Evolutionary conservation across 1,140 invertebrate genomes (phyloP), one percentile per base, ranked within the genome.

Genomic region (Heliconius melpomene): DNA sequence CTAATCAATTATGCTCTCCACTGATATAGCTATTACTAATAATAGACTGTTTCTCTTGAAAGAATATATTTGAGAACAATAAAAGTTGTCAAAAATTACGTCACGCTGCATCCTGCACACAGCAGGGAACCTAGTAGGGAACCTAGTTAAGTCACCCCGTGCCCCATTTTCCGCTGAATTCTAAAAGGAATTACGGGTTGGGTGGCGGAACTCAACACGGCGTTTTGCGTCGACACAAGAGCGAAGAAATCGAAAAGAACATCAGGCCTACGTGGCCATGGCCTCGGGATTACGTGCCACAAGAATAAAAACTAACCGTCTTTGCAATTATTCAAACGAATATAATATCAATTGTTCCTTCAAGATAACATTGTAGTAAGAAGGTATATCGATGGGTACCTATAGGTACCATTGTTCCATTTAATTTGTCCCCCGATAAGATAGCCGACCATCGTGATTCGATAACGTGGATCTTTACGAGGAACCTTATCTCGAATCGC

Each of bases 351-450:
- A 60, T 60, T 23, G n/a, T 60, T 60, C 54, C 54, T 60, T 60
- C 8, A 66, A 66, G 23, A 66, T 66, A 29, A 29, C 60, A 66
- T 66, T 66, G 60, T 66, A 66, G 2, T 29, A 66, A 29, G 23
- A 66, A 66, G 60, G 60, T 26, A 29, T 66, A 74, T 23, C 71
- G 71, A 78, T 38, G n/a, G 26, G 26, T 7, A 46, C 40, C 40
- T 57, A 70, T 74, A 66, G 9, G 60, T 66, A 60, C 18, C 38
- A 52, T 83, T 82, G 80, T 81, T 83, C 81, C 80, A 83, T 84
- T 86, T 82, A 79, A 81, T 86, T 86, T 78, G 40, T 50, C 75
- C 52, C 26, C 46, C 82, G 83, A 85, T 84, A 82, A 88, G 82
- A 88, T 86, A 81, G n/a, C n/a, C n/a, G 38, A 71, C 73, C 32